Conservation (phyloP, 2,888 invertebrate genomes). For the Epinotia brunnichana region DNA sequence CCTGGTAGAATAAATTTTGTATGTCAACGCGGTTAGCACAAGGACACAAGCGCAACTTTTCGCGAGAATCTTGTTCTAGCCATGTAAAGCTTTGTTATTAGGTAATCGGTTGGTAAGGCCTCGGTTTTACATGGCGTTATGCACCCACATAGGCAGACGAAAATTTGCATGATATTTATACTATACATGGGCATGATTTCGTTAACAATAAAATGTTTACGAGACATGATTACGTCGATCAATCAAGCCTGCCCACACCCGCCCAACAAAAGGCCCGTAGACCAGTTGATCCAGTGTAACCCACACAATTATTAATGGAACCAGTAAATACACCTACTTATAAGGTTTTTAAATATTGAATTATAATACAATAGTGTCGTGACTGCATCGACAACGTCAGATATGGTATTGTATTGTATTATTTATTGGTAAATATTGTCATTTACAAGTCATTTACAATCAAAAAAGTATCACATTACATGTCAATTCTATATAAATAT, state of each 20-base stretch:
- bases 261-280: slow-evolving; percentile 27
- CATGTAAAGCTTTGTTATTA: too few relatives aligned
- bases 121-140: not conserved
- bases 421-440: too few relatives aligned
- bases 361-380: slow-evolving; percentile 25
- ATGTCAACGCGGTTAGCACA: too few relatives aligned
- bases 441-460: too few relatives aligned
- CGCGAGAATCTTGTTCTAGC: too few relatives aligned
- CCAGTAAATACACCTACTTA: slow-evolving; percentile 4
- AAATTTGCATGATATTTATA: not conserved
- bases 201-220: slow-evolving; percentile 16
- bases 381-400: not conserved
- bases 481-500: too few relatives aligned
- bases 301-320: slow-evolving; percentile 28
- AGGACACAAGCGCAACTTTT: too few relatives aligned
- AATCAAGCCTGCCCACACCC: slow-evolving; percentile 36
- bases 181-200: slow-evolving; percentile 5
- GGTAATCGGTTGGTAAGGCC: too few relatives aligned
- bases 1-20: too few relatives aligned
- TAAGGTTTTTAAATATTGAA: slow-evolving; percentile 23
- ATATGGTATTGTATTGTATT: too few relatives aligned
- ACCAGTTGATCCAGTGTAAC: slow-evolving; percentile 30
- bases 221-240: slow-evolving; percentile 27
- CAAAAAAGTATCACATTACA: too few relatives aligned
- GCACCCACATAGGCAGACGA: not conserved